phyloP scores from a whole-genome alignment of 1,140 invertebrate species.

The Ips typographus region DNA sequence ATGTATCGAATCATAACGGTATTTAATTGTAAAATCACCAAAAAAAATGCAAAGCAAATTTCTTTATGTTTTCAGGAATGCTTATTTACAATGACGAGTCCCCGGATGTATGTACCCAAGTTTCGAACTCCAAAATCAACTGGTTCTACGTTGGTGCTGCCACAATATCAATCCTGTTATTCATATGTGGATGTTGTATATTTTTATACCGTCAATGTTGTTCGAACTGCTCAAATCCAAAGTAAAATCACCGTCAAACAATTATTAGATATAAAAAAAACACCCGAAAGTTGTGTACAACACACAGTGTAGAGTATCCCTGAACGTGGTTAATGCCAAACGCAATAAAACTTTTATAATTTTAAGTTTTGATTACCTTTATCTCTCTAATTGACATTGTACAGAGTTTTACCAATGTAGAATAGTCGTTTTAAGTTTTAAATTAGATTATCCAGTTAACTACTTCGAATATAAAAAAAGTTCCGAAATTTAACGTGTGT shows the following conservation, averaged over 20 bases:
- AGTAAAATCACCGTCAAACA: background rate
- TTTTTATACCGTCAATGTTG: slow-evolving; percentile 49
- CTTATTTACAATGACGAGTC: slow-evolving; percentile 63
- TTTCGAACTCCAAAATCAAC: slow-evolving; percentile 55
- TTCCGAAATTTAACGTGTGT: too few species aligned
- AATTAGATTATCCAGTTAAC: too few species aligned
- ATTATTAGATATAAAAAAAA: too few species aligned
- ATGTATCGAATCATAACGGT: slow-evolving; percentile 52
- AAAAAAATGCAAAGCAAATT: slow-evolving; percentile 3
- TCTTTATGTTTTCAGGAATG: slow-evolving; percentile 47
- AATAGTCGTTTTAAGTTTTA: too few species aligned
- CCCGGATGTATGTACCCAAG: slow-evolving; percentile 61
- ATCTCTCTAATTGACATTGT: too few species aligned
- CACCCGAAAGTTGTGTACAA: too few species aligned
- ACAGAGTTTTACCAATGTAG: too few species aligned
- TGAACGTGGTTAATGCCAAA: too few species aligned
- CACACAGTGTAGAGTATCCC: too few species aligned
- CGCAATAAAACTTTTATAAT: too few species aligned
- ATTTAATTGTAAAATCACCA: background rate
- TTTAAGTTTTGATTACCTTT: too few species aligned
- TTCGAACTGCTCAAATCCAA: slow-evolving; percentile 46
- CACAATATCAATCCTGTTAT: slow-evolving; percentile 49
- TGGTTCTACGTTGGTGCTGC: slow-evolving; percentile 58
- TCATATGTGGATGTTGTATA: slow-evolving; percentile 52
- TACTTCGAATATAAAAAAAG: too few species aligned